These are phyloP conservation scores for Pelvicachromis taeniatus DNA, from an alignment of 2,113 vertebrate genomes.

Conservation along the genomic window DNA sequence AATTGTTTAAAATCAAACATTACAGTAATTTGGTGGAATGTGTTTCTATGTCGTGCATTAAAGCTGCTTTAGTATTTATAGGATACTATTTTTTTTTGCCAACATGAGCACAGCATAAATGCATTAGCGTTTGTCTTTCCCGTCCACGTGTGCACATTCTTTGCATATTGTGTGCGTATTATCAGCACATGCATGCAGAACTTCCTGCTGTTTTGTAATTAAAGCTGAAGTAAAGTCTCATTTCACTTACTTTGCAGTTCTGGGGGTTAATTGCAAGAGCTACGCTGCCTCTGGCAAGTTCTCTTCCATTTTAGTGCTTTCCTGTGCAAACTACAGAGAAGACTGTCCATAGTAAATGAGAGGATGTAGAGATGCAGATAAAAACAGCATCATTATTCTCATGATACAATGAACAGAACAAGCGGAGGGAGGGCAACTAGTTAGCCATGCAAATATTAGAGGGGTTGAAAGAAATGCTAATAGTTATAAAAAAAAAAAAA, in stretches of 20 bases:
- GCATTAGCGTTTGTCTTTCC: not conserved
- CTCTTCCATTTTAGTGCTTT: conserved; percentile 27
- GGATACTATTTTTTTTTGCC: not conserved
- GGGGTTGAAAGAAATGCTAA: conserved; percentile 23
- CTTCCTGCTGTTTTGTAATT: conserved; percentile 59
- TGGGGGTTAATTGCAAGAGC: conserved; percentile 62
- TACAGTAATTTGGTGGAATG: not conserved
- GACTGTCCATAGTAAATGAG: conserved; percentile 37
- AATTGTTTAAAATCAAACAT: not conserved
- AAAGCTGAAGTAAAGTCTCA: conserved; percentile 51
- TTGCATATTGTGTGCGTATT: not conserved
- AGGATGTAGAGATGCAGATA: conserved; percentile 33
- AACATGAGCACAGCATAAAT: not conserved
- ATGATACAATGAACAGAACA: conserved; percentile 1
- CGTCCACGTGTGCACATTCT: not conserved
- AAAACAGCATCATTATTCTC: conserved; percentile 42
- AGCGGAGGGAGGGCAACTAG: not conserved
- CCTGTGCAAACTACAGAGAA: conserved; percentile 31
- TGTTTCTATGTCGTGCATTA: not conserved
- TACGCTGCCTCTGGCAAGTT: conserved; percentile 41
- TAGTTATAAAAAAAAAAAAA: not conserved
- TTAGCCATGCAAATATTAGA: conserved; percentile 44
- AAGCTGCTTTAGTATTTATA: not conserved
- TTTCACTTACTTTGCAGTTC: conserved; percentile 64
- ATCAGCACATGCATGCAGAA: not conserved